A percentile compares a stretch with the other conserved stretches of the same genome.
These are phyloP conservation scores for Hemibagrus guttatus DNA, from an alignment of 2,797 vertebrate species.

Conservation along the genomic window DNA sequence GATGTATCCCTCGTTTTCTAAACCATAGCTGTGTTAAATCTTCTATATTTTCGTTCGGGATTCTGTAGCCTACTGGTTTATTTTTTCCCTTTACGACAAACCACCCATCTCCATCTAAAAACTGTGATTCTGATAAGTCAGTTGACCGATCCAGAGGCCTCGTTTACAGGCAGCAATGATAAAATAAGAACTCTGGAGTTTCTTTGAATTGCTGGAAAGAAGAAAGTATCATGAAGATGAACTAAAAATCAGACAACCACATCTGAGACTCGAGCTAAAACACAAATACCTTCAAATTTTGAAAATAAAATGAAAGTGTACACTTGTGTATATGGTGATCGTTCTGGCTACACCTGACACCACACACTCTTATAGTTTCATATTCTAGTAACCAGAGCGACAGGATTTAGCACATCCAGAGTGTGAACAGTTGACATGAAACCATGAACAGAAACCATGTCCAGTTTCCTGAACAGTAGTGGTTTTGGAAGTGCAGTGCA, in stretches of 20 bases:
- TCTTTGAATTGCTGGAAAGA: neutral
- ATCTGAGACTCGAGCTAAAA: neutral
- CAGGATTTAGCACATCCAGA: neutral
- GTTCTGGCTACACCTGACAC: conserved; percentile 23
- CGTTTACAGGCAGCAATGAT: neutral
- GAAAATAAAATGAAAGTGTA: neutral
- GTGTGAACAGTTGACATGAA: neutral
- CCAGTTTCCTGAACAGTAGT: conserved; percentile 42
- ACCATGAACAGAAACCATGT: neutral
- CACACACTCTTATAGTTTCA: neutral
- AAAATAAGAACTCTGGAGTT: neutral
- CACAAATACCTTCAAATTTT: neutral
- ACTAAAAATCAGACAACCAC: neutral
- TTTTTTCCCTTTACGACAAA: neutral
- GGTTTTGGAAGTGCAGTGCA: conserved; percentile 31
- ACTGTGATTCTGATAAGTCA: neutral
- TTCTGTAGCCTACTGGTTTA: neutral
- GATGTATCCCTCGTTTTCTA: neutral
- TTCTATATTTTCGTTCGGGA: neutral
- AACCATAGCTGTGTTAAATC: neutral
- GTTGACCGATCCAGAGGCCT: neutral
- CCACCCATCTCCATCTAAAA: neutral
- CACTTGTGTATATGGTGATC: conserved; percentile 14
- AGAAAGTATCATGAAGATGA: neutral
- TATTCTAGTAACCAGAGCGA: neutral